Base-by-base conservation (phyloP, 1,140 invertebrate species). In the Drosophila nikananu region DNA sequence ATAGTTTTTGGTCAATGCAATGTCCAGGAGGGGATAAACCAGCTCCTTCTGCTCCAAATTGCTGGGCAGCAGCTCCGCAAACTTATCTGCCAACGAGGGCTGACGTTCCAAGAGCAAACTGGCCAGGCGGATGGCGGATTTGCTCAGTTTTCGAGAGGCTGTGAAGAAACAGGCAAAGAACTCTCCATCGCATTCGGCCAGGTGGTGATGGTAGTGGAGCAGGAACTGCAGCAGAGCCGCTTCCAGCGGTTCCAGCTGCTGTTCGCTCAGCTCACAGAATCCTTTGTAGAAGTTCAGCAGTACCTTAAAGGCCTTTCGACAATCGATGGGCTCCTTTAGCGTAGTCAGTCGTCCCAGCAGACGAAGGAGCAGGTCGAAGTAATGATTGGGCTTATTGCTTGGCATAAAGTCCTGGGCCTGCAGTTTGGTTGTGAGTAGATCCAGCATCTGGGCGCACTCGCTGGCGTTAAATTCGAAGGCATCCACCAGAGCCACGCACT, bases 181-280 rank as follows among this genome's bases (percentile, higher is more conserved):
- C 10, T 94, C 91, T 25, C 81, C 84, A 61, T 93, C 91, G 39
- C 96, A 91, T 19, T 79, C 74, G 4, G 77, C 72, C 19, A 95
- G 93, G 65, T 94, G 93, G 71, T 95, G 94, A 61, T 95, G 94
- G 93, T 95, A 95, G 39, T 92, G 93, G 42, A 93, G 76, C 30
- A 96, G 93, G 90, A 95, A 96, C 59, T 93, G 80, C 39, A 94
- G 80, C 10, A 96, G 84, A 42, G 93, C 80, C 15, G 82, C 86
- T 83, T 95, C 95, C 83, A 95, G 93, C 23, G 91, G 86, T 8
- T 94, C 93, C 46, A 95, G 82, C 72, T 94, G 94, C 8, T 93
- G 82, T 25, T 93, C 92, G 48, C 52, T 80, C 15, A 64, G 23
- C 3, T 78, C 30, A 54, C 68, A 54, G 60, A 81, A 75, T 37